A percentile compares a stretch with the other conserved stretches of the same genome.
These are phyloP conservation scores for Burhinus oedicnemus DNA, from an alignment of 2,113 vertebrate species.

Conservation along the genomic window DNA sequence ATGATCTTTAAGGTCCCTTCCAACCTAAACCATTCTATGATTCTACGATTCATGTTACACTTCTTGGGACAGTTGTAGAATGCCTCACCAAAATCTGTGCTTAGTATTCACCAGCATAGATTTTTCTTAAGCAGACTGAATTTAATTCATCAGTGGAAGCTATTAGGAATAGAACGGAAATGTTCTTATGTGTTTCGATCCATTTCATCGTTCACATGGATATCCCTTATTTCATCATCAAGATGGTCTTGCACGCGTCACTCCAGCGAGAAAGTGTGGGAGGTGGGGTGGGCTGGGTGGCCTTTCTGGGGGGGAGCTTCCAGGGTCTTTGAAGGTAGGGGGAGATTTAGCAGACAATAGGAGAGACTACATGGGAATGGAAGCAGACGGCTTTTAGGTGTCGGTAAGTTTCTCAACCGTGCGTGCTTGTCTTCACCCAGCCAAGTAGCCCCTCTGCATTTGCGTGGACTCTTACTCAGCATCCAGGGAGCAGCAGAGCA, in stretches of 20 bases:
- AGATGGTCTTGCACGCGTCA: not conserved
- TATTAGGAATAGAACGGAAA: not conserved
- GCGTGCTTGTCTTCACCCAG: not conserved
- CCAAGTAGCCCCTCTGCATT: not conserved
- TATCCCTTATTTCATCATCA: not conserved
- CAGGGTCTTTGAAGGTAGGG: not conserved
- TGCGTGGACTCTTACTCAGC: rapidly evolving
- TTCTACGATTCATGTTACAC: not conserved
- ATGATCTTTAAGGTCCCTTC: no score
- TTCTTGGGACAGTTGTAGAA: not conserved
- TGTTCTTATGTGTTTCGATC: not conserved
- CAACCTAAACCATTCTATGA: no score
- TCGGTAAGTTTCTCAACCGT: not conserved
- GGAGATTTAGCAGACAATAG: no score
- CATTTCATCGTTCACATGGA: not conserved
- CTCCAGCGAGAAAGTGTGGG: not conserved
- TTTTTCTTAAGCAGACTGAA: not conserved
- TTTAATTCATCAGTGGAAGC: not conserved
- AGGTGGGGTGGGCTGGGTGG: not conserved
- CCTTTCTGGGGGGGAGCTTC: not conserved
- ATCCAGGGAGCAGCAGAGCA: not conserved
- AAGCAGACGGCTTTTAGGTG: not conserved
- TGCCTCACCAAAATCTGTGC: not conserved
- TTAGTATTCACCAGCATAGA: not conserved
- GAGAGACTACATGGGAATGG: not conserved